phyloP scores from a whole-genome alignment of 2,888 invertebrate genomes.

The Hololepta plana region DNA sequence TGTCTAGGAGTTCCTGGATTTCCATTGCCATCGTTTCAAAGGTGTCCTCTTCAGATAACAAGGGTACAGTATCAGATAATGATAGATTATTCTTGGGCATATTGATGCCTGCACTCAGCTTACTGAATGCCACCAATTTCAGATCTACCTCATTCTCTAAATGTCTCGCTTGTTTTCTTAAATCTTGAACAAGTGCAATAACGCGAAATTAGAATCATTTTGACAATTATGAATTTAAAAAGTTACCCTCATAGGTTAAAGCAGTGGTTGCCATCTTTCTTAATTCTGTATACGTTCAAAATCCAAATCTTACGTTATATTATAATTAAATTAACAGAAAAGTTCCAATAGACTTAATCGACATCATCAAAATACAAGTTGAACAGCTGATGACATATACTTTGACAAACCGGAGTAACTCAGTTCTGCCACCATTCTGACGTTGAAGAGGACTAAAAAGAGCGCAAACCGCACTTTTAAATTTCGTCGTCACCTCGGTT shows the following conservation, averaged over 20 bases:
- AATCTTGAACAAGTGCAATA: slow-evolving; percentile 36
- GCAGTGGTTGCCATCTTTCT: slow-evolving; percentile 16
- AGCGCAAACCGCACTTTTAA: no score
- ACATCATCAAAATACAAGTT: no score
- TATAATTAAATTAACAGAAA: no score
- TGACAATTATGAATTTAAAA: slow-evolving; percentile 3
- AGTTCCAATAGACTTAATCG: no score
- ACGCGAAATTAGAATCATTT: slow-evolving; percentile 3
- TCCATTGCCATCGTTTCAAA: slow-evolving; percentile 88
- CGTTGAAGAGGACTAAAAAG: no score
- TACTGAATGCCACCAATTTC: slow-evolving; percentile 89
- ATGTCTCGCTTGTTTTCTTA: slow-evolving; percentile 81
- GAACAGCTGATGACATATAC: no score
- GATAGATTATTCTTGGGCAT: slow-evolving; percentile 53
- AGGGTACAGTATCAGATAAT: slow-evolving; percentile 10
- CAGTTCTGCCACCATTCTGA: no score
- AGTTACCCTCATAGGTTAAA: slow-evolving; percentile 20
- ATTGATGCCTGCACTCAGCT: slow-evolving; percentile 59
- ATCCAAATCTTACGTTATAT: no score
- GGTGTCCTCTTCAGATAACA: slow-evolving; percentile 78
- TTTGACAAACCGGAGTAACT: no score
- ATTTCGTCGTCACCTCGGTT: no score
- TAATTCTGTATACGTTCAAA: no score
- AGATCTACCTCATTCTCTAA: slow-evolving; percentile 94
- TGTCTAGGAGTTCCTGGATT: slow-evolving; percentile 70